A percentile compares a stretch with the other conserved stretches of the same genome.
phyloP scores from a whole-genome alignment of 2,113 vertebrate species.

The Vidua chalybeata region DNA sequence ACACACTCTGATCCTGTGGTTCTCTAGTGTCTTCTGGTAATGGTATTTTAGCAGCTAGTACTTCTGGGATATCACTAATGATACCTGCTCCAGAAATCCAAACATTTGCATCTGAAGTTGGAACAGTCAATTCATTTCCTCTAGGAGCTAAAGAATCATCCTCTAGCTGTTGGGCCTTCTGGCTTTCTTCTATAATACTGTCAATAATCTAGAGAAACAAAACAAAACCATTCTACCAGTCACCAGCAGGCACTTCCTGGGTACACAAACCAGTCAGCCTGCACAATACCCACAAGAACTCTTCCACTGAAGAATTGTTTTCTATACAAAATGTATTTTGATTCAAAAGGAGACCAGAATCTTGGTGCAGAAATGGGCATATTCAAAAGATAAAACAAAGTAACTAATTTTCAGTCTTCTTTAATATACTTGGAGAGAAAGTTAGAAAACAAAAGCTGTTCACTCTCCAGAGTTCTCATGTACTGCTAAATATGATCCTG shows the following conservation, averaged over 20 bases:
- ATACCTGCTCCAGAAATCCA: slow-evolving; percentile 60
- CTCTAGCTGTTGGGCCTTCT: slow-evolving; percentile 80
- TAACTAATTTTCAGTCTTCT: background rate
- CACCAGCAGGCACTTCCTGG: background rate
- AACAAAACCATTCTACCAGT: background rate
- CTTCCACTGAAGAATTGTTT: background rate
- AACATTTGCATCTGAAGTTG: slow-evolving; percentile 32
- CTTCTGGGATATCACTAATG: slow-evolving; percentile 63
- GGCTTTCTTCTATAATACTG: slow-evolving; percentile 96
- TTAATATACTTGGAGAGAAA: background rate
- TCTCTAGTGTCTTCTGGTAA: slow-evolving; percentile 53
- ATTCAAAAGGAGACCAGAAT: background rate
- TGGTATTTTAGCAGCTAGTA: slow-evolving; percentile 51
- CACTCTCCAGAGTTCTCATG: background rate
- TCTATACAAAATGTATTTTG: background rate
- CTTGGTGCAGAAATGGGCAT: background rate
- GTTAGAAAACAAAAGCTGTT: background rate
- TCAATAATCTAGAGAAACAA: slow-evolving; percentile 87
- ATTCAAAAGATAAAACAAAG: background rate
- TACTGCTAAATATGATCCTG: background rate
- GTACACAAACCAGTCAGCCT: background rate
- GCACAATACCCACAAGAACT: background rate
- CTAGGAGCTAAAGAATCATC: slow-evolving; percentile 74
- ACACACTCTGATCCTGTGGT: background rate
- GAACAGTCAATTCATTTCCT: slow-evolving; percentile 44